Percentiles rank a stretch among this genome's conserved stretches.
phyloP scores from a whole-genome alignment of 2,888 invertebrate species.

The Oxyteleia sp. region DNA sequence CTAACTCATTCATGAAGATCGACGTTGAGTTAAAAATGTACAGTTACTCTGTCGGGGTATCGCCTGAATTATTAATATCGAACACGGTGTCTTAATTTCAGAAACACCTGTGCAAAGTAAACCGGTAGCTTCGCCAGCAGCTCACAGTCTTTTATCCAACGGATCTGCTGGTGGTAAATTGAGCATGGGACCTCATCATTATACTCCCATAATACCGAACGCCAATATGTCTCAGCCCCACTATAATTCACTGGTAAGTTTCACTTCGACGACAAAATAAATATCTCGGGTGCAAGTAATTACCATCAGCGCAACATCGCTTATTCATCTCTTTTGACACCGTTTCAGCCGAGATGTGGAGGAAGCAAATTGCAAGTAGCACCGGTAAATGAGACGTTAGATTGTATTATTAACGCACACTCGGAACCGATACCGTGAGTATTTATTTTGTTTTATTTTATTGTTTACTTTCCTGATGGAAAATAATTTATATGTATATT shows the following conservation, averaged over 20 bases:
- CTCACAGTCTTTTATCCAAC: slow-evolving; percentile 92
- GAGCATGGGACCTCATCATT: slow-evolving; percentile 92
- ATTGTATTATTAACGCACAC: slow-evolving; percentile 96
- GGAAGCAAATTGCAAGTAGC: slow-evolving; percentile 85
- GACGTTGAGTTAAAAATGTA: slow-evolving; percentile 17
- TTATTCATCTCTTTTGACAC: slow-evolving; percentile 38
- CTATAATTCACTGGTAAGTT: slow-evolving; percentile 88
- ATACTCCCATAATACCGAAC: slow-evolving; percentile 90
- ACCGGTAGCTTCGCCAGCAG: slow-evolving; percentile 93
- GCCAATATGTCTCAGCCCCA: slow-evolving; percentile 88
- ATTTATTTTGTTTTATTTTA: slow-evolving; percentile 79
- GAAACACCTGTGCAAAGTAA: slow-evolving; percentile 88
- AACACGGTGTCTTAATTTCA: slow-evolving; percentile 63
- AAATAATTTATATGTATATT: no score
- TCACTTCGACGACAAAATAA: slow-evolving; percentile 22
- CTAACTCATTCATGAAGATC: neutral
- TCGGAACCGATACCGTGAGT: slow-evolving; percentile 95
- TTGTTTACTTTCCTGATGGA: no score
- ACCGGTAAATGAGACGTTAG: slow-evolving; percentile 92
- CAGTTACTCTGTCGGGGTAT: slow-evolving; percentile 1
- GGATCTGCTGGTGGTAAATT: slow-evolving; percentile 90
- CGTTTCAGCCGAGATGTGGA: slow-evolving; percentile 86
- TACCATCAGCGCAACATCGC: slow-evolving; percentile 2
- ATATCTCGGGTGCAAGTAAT: slow-evolving; percentile 6
- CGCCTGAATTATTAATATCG: slow-evolving; percentile 29